These are phyloP conservation scores for Seira musarum DNA, from an alignment of 2,888 invertebrate genomes.

Conservation along the genomic window DNA sequence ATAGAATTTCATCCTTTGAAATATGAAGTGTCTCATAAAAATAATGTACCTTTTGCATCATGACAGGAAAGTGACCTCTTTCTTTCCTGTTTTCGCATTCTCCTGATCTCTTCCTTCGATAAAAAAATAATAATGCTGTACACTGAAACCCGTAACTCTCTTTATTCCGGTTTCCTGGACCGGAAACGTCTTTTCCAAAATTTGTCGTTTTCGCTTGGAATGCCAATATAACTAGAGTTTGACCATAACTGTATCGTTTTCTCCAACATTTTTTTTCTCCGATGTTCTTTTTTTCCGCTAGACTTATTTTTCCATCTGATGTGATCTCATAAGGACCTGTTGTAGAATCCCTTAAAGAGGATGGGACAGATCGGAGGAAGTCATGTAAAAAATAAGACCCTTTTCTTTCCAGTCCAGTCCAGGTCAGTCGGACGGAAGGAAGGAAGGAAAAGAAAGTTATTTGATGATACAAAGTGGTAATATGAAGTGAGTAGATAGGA, in stretches of 20 bases:
- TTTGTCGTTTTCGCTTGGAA: too few species aligned
- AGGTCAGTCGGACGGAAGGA: background rate
- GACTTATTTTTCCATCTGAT: background rate
- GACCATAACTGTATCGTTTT: too few species aligned
- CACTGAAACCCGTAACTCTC: too few species aligned
- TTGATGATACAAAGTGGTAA: background rate
- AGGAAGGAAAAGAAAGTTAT: background rate
- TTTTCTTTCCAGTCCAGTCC: background rate
- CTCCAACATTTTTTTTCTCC: too few species aligned
- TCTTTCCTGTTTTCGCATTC: background rate
- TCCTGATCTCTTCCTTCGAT: background rate
- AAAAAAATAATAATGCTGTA: background rate
- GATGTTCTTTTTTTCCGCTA: background rate
- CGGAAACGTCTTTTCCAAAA: too few species aligned
- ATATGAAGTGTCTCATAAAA: background rate
- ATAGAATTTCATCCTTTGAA: background rate
- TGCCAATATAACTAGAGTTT: too few species aligned
- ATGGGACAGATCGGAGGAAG: background rate
- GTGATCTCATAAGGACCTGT: background rate
- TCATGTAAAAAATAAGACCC: background rate
- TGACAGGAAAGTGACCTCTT: background rate
- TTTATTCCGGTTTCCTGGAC: too few species aligned
- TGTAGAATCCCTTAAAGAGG: background rate
- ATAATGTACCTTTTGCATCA: background rate
- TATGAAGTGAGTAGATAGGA: background rate